Conservation (phyloP, 2,888 invertebrate genomes). For the Cybosia mesomella region DNA sequence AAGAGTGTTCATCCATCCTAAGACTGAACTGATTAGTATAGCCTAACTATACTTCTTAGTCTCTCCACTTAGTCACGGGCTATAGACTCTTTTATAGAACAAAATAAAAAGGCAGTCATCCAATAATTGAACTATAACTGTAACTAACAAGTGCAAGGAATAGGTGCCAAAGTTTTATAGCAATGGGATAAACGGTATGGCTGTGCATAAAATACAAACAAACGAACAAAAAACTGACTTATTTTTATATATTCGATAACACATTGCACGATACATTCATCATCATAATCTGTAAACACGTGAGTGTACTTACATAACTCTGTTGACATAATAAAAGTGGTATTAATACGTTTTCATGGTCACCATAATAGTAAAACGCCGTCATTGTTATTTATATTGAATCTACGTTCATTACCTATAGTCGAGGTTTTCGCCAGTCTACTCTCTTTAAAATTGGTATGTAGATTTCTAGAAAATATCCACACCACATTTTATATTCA, state of each 20-base stretch:
- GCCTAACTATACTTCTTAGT: no score
- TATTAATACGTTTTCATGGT: background rate
- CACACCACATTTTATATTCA: background rate
- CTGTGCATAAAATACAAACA: no score
- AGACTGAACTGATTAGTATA: no score
- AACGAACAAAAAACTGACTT: background rate
- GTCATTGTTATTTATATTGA: background rate
- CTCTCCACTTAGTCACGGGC: no score
- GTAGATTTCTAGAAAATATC: background rate
- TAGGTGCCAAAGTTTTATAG: no score
- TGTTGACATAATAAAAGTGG: background rate
- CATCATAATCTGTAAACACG: background rate
- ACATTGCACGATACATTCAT: background rate
- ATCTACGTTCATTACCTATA: background rate
- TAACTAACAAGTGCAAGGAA: no score
- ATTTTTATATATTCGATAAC: background rate
- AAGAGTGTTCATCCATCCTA: no score
- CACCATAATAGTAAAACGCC: background rate
- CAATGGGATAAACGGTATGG: no score
- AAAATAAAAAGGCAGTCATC: no score
- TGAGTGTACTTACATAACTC: background rate
- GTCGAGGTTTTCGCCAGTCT: background rate
- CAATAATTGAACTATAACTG: no score
- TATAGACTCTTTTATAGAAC: no score
- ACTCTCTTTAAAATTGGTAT: background rate